phyloP scores from a whole-genome alignment of 2,888 invertebrate species.

The Marasmarcha lunaedactyla region DNA sequence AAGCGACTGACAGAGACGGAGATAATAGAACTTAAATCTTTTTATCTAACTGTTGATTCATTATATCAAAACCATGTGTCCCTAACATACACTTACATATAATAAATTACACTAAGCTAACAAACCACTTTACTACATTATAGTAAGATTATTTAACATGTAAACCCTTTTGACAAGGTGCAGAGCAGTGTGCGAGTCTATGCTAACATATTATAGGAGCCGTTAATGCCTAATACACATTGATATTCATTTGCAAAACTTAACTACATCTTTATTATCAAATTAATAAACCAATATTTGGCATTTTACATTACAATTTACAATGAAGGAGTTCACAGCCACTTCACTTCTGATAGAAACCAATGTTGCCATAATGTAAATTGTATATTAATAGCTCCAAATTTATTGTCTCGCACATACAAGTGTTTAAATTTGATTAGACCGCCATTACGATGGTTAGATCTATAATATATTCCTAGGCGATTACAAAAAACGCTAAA shows the following conservation, averaged over 20 bases:
- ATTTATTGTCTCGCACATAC: conserved; percentile 65
- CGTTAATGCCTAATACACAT: no score
- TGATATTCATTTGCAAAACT: conserved; percentile 29
- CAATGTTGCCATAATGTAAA: conserved; percentile 7
- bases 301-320: conserved; percentile 35
- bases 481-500: conserved; percentile 19
- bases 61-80: conserved; percentile 36
- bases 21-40: conserved; percentile 30
- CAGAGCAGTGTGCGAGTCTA: conserved; percentile 57
- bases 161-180: conserved; percentile 46
- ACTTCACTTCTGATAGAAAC: conserved; percentile 26
- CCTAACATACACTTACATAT: conserved; percentile 58
- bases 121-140: conserved; percentile 52
- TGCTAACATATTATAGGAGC: conserved; percentile 30
- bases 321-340: conserved; percentile 60
- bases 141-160: conserved; percentile 43
- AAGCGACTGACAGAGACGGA: conserved; percentile 49
- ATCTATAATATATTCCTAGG: conserved; percentile 25
- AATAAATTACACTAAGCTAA: conserved; percentile 60
- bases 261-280: conserved; percentile 40
- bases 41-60: not conserved
- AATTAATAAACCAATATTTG: conserved; percentile 44
- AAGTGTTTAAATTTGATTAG: conserved; percentile 35
- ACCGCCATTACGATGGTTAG: conserved; percentile 12
- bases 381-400: conserved; percentile 32